Percentiles rank a stretch among this genome's conserved stretches.
phyloP scores from a whole-genome alignment of 2,797 vertebrate species.

The Rhinophrynus dorsalis region DNA sequence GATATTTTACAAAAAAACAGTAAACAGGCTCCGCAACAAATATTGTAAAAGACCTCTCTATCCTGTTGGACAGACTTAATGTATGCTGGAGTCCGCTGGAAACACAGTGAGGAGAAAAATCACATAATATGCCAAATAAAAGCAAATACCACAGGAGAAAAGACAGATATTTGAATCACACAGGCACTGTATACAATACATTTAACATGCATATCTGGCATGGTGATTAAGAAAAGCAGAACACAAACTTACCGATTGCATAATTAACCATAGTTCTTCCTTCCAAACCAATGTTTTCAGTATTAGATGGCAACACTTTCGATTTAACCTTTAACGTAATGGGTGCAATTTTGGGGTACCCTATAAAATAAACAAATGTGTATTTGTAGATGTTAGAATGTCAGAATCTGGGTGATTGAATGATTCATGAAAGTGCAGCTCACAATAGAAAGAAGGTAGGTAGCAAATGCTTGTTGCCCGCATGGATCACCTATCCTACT shows the following conservation, averaged over 20 bases:
- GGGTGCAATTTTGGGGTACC: conserved; percentile 26
- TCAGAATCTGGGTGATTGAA: too few relatives aligned
- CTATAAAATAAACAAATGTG: background rate
- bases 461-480: too few relatives aligned
- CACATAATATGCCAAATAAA: too few relatives aligned
- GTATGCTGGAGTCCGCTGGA: too few relatives aligned
- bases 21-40: background rate
- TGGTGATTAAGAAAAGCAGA: too few relatives aligned
- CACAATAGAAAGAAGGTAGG: too few relatives aligned
- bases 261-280: conserved; percentile 32
- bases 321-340: conserved; percentile 31
- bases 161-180: background rate
- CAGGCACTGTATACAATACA: background rate
- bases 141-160: background rate
- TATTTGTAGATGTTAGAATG: too few relatives aligned
- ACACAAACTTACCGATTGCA: conserved; percentile 36
- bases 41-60: background rate
- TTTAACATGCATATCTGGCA: too few relatives aligned
- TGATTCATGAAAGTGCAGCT: too few relatives aligned
- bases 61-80: background rate
- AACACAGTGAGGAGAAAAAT: too few relatives aligned
- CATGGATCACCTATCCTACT: too few relatives aligned
- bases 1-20: background rate
- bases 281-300: conserved; percentile 31
- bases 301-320: conserved; percentile 17